Base-by-base conservation (phyloP, 2,888 invertebrate species). In the Mesochorus sp. region DNA sequence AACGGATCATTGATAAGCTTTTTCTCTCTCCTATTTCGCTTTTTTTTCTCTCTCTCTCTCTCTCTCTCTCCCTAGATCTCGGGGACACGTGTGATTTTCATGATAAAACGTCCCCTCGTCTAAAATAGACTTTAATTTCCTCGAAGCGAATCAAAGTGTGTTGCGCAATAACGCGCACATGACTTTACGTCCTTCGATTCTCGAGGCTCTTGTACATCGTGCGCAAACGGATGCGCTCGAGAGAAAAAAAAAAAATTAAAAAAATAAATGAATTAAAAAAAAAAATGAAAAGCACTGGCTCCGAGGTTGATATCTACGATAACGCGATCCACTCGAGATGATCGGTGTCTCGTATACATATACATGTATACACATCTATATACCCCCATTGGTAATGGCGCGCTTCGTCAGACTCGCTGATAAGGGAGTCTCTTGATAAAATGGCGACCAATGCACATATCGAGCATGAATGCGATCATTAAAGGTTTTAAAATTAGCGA, bases 391-490 rank as follows among this genome's bases (percentile, higher is more conserved):
- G 47, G 57, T 70, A 57, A 59, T 49, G 49, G n/a, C 57, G 55
- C n/a, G 66, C 71, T 53, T 70, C 55, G 61, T 67, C 62, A 42
- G 62, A 64, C 64, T 61, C 73, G 64, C 83, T 78, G 87, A 87
- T 87, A 87, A 87, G 84, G 80, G 76, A 81, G 80, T 82, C 80
- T 62, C 81, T 80, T 68, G 82, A 84, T 83, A 85, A 86, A 85
- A 80, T 81, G 76, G 77, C 80, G 81, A 79, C 77, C 21, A 19
- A 53, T 59, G 75, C 49, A 44, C 42, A 26, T 39, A 68, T 57
- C 62, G 57, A 57, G 64, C 51, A 44, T 39, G 68, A 34, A 42
- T 26, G 34, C n/a, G n/a, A n/a, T n/a, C n/a, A n/a, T n/a, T n/a
- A 70, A 70, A 31, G 70, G 14, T 62, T 80, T 82, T 81, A 80